These are phyloP conservation scores for Phodopus roborovskii DNA, from an alignment of 2,113 vertebrate genomes.

Conservation along the genomic window DNA sequence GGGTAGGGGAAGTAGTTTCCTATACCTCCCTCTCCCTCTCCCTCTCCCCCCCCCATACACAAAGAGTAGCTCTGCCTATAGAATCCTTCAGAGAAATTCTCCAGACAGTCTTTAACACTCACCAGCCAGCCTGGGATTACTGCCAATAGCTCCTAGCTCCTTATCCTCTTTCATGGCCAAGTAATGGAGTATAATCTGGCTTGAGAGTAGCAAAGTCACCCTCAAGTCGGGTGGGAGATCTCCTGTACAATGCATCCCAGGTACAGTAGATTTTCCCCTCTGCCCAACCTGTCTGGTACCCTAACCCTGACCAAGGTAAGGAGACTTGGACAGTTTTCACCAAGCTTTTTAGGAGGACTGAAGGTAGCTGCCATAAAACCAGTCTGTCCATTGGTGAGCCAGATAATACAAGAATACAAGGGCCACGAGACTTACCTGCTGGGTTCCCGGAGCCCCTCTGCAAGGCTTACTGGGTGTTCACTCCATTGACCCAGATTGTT, in stretches of 20 bases:
- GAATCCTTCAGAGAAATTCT: background rate
- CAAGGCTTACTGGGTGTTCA: background rate
- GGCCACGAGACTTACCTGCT: background rate
- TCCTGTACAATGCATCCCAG: background rate
- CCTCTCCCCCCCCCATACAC: background rate
- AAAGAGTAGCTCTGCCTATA: background rate
- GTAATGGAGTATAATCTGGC: background rate
- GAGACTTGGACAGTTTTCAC: background rate
- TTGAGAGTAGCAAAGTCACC: background rate
- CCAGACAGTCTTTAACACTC: background rate
- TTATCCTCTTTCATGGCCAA: background rate
- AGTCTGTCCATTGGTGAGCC: background rate
- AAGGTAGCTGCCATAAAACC: background rate
- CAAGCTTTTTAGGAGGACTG: background rate
- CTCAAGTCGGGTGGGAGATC: background rate
- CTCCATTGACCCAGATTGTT: background rate
- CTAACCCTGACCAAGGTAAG: background rate
- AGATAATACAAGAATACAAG: background rate
- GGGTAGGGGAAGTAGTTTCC: background rate
- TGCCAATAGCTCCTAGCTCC: background rate
- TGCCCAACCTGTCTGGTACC: background rate
- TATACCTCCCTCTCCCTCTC: background rate
- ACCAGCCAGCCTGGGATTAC: background rate
- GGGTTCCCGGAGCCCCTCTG: background rate
- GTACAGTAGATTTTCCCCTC: background rate